Evolutionary conservation across 2,113 vertebrate species (phyloP), one percentile per base, ranked within the genome.

Genomic region (Thunnus thynnus): DNA sequence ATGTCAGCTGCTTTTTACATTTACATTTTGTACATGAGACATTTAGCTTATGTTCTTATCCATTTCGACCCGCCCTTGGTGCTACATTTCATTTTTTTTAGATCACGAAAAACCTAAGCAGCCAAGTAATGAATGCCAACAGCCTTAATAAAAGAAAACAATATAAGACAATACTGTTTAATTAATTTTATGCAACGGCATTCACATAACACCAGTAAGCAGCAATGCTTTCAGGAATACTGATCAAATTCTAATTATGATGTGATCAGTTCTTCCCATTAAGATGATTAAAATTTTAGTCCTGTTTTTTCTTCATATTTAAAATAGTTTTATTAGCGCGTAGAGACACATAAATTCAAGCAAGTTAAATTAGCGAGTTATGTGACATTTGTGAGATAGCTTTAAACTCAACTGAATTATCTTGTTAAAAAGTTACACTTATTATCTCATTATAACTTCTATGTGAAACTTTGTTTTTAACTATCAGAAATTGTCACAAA

Each of bases 1-100:
- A 88, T 79, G 78, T 85, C 78, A 90, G 51, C 64, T 81, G 58
- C 61, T 63, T 82, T 77, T 79, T 76, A 75, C 77, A 73, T 84
- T 77, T 75, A 27, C 51, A 52, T 82, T 86, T 71, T 73, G 48
- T 48, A 60, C 73, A 61, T 79, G 25, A 69, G 61, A 51, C 65
- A 81, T 83, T 75, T 64, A 64, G 72, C 50, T 63, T 67, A 74
- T 57, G 58, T 52, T 20, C 30, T 48, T 61, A 46, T 70, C 18
- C 48, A 27, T 72, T 76, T 61, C 2, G 11, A 51, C 57, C 58
- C 17, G 16, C 16, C 48, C 36, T 52, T 20, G 67, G 47, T n/a
- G 48, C 52, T 14, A 22, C 54, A 44, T 54, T 64, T 30, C 17
- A 48, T 63, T 61, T 69, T 30, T 22, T 65, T 61, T 27, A 52